Percentiles rank a stretch among this genome's conserved stretches.
Evolutionary conservation across 2,888 invertebrate species (phyloP).

Genomic region (Oscheius sp.): DNA sequence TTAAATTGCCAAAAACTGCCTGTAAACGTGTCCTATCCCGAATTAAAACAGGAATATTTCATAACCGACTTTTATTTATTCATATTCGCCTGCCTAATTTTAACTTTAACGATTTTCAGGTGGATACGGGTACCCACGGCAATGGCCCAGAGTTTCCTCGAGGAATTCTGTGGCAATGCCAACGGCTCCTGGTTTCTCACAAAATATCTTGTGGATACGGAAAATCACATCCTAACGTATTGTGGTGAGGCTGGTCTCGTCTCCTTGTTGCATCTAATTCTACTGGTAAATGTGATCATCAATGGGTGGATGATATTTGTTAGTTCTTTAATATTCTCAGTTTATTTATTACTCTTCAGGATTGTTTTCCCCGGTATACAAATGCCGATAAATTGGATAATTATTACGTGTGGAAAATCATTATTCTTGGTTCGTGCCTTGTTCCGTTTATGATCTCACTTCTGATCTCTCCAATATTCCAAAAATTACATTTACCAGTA

Average conservation of each 20-base stretch:
- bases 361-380: slow-evolving; percentile 25
- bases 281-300: slow-evolving; percentile 55
- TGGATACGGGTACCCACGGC: slow-evolving; percentile 1
- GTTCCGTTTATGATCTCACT: slow-evolving; percentile 20
- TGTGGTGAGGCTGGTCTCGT: slow-evolving; percentile 59
- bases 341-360: slow-evolving; percentile 22
- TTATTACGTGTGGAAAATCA: neutral
- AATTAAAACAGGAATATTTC: too few species aligned
- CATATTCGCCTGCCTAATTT: neutral
- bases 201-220: slow-evolving; percentile 49
- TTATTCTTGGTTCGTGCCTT: slow-evolving; percentile 7
- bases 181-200: slow-evolving; percentile 38
- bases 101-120: neutral
- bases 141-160: slow-evolving; percentile 24
- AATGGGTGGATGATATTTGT: slow-evolving; percentile 43
- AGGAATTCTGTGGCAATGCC: slow-evolving; percentile 38
- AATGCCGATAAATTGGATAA: slow-evolving; percentile 4
- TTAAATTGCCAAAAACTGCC: too few species aligned
- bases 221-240: slow-evolving; percentile 46
- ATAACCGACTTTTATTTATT: too few species aligned
- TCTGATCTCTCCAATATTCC: slow-evolving; percentile 11
- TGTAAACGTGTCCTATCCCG: too few species aligned
- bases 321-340: slow-evolving; percentile 19
- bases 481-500: neutral
- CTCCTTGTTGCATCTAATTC: slow-evolving; percentile 38